phyloP scores from a whole-genome alignment of 2,113 vertebrate species.

The Percina caprodes region DNA sequence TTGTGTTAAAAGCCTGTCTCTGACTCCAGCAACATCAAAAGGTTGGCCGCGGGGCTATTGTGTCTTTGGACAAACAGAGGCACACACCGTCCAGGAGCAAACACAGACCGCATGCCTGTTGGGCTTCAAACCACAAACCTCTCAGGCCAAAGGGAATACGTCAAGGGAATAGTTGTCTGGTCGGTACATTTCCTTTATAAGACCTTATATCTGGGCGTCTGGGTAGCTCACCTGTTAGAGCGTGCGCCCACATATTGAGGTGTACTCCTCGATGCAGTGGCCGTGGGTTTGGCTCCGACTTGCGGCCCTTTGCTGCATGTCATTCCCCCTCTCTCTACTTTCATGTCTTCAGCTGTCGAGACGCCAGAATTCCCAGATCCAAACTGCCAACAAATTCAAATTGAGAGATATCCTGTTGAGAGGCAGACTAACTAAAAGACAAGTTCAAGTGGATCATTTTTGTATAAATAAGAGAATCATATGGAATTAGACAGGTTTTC shows the following conservation, averaged over 20 bases:
- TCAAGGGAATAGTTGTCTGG: background rate
- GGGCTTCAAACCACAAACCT: conserved; percentile 15
- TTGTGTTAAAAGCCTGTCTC: background rate
- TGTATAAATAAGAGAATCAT: too few species aligned
- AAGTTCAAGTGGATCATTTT: background rate
- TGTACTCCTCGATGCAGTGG: too few species aligned
- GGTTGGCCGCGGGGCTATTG: background rate
- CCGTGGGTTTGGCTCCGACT: too few species aligned
- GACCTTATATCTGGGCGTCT: background rate
- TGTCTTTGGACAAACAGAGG: conserved; percentile 52
- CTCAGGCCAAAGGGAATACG: background rate
- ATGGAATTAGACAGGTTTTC: background rate
- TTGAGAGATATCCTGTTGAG: background rate
- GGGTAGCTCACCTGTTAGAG: too few species aligned
- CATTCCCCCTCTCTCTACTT: too few species aligned
- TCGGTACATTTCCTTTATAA: background rate
- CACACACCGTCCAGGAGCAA: conserved; percentile 40
- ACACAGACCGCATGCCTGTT: conserved; percentile 32
- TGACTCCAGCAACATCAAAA: conserved; percentile 30
- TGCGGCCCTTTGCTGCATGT: too few species aligned
- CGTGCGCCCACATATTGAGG: too few species aligned
- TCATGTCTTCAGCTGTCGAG: too few species aligned
- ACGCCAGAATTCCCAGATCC: background rate
- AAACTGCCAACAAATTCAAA: background rate
- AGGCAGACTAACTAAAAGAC: background rate